Evolutionary conservation across 2,797 vertebrate genomes (phyloP), one percentile per base, ranked within the genome.

Genomic region (Sebastes trivittatus): DNA sequence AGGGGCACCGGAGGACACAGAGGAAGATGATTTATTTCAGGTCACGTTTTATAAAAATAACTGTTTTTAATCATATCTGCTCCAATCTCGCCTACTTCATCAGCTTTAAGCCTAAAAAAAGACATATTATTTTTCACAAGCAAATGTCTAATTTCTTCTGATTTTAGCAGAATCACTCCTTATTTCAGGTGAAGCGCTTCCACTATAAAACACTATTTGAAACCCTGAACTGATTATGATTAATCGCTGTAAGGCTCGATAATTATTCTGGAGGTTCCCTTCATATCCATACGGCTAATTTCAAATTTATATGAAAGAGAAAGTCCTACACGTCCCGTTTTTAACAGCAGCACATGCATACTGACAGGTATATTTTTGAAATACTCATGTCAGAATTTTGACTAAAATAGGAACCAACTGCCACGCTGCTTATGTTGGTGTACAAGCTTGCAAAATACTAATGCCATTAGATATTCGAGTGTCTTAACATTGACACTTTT

Each of bases 281-380:
- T 59, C 59, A 52, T 20, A 70, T 72, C 14, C 11, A 67, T 11
- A 55, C 11, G 20, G 55, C 11, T 27, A 2, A 71, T 42, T 55
- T 72, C 16, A 18, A n/a, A 64, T 4, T n/a, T 36, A 52, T 18
- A 49, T 64, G 1, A 69, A 64, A 70, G 80, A 89, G 80, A 91
- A 88, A 85, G 76, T 86, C 77, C 67, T 72, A 22, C 74, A 75
- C 2, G 1, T n/a, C 11, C 30, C 7, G 3, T 72, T 16, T 63
- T 54, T 22, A 73, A 29, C 30, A 64, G 49, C 55, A 30, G 42
- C 46, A 67, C 46, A 52, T 4, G 11, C 38, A 52, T 38, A 29
- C 20, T 64, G 11, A 59, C 52, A 27, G 8, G 27, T 23, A 4
- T 16, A 29, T 5, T 3, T 36, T 59, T n/a, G 25, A 76, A 27